These are phyloP conservation scores for Drosophila formosana DNA, from an alignment of 2,888 invertebrate species.

Conservation along the genomic window DNA sequence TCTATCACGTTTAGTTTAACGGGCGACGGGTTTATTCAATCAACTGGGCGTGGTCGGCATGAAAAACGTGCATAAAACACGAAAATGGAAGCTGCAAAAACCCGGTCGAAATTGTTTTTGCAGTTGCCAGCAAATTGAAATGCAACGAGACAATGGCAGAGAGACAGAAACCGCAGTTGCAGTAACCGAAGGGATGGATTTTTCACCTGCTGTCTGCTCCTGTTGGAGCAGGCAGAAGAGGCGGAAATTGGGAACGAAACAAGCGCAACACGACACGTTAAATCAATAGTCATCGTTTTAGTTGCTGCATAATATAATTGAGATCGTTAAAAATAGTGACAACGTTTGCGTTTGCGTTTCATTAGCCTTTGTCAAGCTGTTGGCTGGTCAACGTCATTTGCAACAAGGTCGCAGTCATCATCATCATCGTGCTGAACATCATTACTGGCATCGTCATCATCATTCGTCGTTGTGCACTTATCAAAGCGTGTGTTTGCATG, in stretches of 20 bases:
- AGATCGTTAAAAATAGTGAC: slow-evolving; percentile 16
- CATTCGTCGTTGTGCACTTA: neutral
- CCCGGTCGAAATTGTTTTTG: slow-evolving; percentile 25
- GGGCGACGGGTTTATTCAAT: slow-evolving; percentile 23
- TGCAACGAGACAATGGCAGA: slow-evolving; percentile 10
- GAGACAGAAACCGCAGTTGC: neutral
- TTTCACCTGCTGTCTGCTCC: too few relatives aligned
- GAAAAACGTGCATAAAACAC: slow-evolving; percentile 12
- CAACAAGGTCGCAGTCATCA: slow-evolving; percentile 35
- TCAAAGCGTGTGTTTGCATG: slow-evolving; percentile 16
- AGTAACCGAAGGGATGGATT: neutral
- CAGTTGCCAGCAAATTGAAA: slow-evolving; percentile 37
- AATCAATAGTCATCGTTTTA: slow-evolving; percentile 18
- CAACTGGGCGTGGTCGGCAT: slow-evolving; percentile 30
- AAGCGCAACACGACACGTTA: slow-evolving; percentile 3
- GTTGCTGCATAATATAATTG: slow-evolving; percentile 19
- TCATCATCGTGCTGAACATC: slow-evolving; percentile 4
- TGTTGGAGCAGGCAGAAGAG: slow-evolving; percentile 17
- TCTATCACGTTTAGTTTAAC: slow-evolving; percentile 13
- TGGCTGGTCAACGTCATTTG: slow-evolving; percentile 20
- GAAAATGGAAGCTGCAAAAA: slow-evolving; percentile 1
- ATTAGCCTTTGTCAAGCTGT: slow-evolving; percentile 28
- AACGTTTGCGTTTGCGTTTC: slow-evolving; percentile 21
- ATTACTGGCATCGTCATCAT: slow-evolving; percentile 3
- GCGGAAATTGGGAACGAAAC: slow-evolving; percentile 32